Evolutionary conservation across 2,888 invertebrate genomes (phyloP).

Genomic region (Ennomos quercinarius): DNA sequence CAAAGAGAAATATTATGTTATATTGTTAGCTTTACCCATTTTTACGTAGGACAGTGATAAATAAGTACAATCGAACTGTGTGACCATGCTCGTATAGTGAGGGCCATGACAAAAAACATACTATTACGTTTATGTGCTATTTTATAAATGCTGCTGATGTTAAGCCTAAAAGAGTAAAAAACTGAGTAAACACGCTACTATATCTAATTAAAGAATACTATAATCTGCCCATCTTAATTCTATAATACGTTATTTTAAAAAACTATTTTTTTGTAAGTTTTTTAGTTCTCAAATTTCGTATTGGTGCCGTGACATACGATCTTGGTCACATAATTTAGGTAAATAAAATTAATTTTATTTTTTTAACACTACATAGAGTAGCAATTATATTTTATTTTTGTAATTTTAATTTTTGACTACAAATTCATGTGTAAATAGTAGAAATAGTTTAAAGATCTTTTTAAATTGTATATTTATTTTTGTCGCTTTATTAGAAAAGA

Average conservation of each 20-base stretch:
- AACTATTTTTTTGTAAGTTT: too few relatives aligned
- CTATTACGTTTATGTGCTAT: too few relatives aligned
- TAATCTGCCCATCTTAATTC: too few relatives aligned
- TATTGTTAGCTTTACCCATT: constrained; percentile 11
- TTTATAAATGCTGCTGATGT: too few relatives aligned
- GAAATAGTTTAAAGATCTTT: constrained; percentile 36
- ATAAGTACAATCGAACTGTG: constrained; percentile 62
- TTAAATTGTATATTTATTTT: constrained; percentile 44
- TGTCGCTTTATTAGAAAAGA: constrained; percentile 29
- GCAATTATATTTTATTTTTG: constrained; percentile 50
- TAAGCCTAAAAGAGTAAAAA: too few relatives aligned
- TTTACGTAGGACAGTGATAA: constrained; percentile 56
- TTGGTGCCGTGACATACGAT: background rate
- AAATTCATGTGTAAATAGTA: constrained; percentile 50
- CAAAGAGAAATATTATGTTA: constrained; percentile 24
- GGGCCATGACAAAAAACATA: too few relatives aligned
- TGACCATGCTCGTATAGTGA: constrained; percentile 6
- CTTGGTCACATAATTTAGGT: constrained; percentile 5
- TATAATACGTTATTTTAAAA: too few relatives aligned
- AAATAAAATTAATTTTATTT: constrained; percentile 48
- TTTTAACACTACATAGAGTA: constrained; percentile 49
- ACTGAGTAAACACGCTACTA: too few relatives aligned
- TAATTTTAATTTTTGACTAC: constrained; percentile 52
- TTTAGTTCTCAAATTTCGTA: too few relatives aligned
- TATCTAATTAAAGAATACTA: too few relatives aligned